phyloP scores from a whole-genome alignment of 2,888 invertebrate species.

The Molanna angustata region DNA sequence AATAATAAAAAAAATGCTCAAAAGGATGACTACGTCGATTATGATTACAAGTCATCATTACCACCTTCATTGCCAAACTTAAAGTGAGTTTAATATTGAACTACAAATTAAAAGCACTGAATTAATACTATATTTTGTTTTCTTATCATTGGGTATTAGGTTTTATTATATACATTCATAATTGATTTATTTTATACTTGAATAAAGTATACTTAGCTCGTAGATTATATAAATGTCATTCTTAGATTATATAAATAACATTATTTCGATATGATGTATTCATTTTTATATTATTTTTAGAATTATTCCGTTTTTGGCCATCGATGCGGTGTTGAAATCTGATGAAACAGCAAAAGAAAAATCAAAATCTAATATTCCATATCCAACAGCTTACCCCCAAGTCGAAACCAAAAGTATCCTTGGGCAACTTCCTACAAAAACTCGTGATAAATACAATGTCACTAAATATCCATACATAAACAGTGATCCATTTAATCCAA shows the following conservation, averaged over 20 bases:
- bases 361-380: slow-evolving; percentile 42
- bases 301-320: slow-evolving; percentile 84
- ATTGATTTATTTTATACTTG: too few species aligned
- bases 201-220: too few species aligned
- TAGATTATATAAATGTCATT: too few species aligned
- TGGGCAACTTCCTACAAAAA: slow-evolving; percentile 43
- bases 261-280: too few species aligned
- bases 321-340: slow-evolving; percentile 73
- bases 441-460: slow-evolving; percentile 36
- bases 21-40: slow-evolving; percentile 61
- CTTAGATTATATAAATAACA: too few species aligned
- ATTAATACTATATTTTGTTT: too few species aligned
- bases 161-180: too few species aligned
- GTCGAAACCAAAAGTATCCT: slow-evolving; percentile 39
- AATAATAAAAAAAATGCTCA: slow-evolving; percentile 46
- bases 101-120: too few species aligned
- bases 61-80: slow-evolving; percentile 83
- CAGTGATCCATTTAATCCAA: slow-evolving; percentile 43
- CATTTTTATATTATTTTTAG: too few species aligned
- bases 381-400: slow-evolving; percentile 38
- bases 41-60: slow-evolving; percentile 69
- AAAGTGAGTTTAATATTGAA: slow-evolving; percentile 50
- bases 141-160: too few species aligned
- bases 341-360: slow-evolving; percentile 39
- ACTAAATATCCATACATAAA: slow-evolving; percentile 37